Evolutionary conservation across 2,797 vertebrate species (phyloP), one percentile per base, ranked within the genome.

Genomic region (Erithacus rubecula): DNA sequence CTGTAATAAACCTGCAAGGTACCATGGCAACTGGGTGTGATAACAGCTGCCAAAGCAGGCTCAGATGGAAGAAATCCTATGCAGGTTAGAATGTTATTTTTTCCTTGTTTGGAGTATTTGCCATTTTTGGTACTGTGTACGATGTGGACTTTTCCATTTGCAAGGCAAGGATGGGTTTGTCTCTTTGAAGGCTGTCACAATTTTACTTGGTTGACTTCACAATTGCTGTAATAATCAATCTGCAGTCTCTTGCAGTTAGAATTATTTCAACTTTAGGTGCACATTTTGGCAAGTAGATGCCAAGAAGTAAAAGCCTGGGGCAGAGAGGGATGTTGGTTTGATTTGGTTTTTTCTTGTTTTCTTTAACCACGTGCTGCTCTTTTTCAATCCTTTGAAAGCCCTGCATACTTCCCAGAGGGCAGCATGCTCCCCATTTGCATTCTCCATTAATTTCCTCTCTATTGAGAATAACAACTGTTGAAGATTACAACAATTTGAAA

Each of bases 1-100:
- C 60, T 84, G 85, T 94, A 95, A 93, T 89, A 93, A 95, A 91
- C 65, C 59, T 92, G 51, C 27, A 78, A 92, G 76, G 82, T 81
- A 29, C 87, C 76, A 78, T 93, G 63, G 90, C 85, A 95, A 83
- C 90, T 83, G 79, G 69, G 39, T 78, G 49, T 91, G 87, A 72
- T 83, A 85, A 89, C 52, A 94, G 46, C 65, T 86, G 72, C 65
- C 20, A 20, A 91, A 87, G 75, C 41, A 83, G 51, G 27, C 55
- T 93, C 15, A 46, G 44, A 59, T 81, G 43, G 52, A 86, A 83
- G 44, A 78, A 95, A 87, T 87, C 20, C 43, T 77, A 3, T 58
- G 22, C 41, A 81, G 69, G 30, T 23, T 34, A 58, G 74, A 52
- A n/a, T 43, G 21, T 26, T 46, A n/a, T 62, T 62, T 30, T 76